Evolutionary conservation across 2,888 invertebrate species (phyloP).

Genomic region (Eupithecia dodoneata): DNA sequence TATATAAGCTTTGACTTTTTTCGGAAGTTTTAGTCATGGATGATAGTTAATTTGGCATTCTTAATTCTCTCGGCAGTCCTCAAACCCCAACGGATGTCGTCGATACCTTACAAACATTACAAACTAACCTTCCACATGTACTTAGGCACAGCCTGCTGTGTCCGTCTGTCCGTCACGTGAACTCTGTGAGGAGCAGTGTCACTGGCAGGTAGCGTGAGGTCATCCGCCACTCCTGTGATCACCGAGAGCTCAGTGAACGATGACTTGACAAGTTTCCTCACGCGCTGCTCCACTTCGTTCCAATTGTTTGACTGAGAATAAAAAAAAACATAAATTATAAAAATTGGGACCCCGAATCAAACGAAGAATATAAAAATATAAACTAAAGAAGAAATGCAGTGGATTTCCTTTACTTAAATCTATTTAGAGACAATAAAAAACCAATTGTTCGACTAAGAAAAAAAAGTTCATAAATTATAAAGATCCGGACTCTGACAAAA

Average conservation of each 20-base stretch:
- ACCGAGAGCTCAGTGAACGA: conserved; percentile 47
- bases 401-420: too few relatives aligned
- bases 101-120: too few relatives aligned
- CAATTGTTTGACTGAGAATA: conserved; percentile 55
- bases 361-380: neutral
- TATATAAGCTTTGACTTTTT: too few relatives aligned
- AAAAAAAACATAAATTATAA: neutral
- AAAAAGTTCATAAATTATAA: too few relatives aligned
- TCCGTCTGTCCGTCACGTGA: conserved; percentile 25
- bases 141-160: conserved; percentile 47
- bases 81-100: too few relatives aligned
- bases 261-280: conserved; percentile 51
- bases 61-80: too few relatives aligned
- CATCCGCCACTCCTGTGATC: conserved; percentile 54
- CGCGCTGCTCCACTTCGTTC: conserved; percentile 57
- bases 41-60: too few relatives aligned
- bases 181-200: conserved; percentile 24
- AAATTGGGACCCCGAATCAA: neutral
- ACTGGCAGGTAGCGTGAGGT: conserved; percentile 26
- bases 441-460: too few relatives aligned
- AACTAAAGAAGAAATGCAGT: neutral
- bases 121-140: conserved; percentile 59
- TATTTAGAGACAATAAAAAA: too few relatives aligned
- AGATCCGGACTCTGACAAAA: too few relatives aligned
- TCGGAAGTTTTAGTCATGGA: too few relatives aligned